phyloP scores from a whole-genome alignment of 2,113 vertebrate genomes.

The Theristicus caerulescens region DNA sequence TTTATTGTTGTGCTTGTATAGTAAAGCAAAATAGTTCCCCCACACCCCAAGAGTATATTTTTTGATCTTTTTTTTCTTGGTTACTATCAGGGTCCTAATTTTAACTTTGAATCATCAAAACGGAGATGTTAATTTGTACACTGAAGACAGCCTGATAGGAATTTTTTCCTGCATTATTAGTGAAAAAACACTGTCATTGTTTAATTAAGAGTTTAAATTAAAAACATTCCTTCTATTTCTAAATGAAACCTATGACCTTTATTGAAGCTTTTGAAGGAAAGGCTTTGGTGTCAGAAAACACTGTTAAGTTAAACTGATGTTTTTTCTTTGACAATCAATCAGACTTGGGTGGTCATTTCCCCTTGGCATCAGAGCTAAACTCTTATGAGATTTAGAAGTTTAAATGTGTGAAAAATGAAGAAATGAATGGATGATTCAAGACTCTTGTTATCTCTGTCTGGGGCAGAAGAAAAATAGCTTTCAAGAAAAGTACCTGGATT shows the following conservation, averaged over 20 bases:
- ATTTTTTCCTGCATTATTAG: neutral
- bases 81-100: neutral
- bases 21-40: neutral
- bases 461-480: constrained; percentile 31
- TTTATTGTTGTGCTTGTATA: neutral
- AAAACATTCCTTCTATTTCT: neutral
- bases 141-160: neutral
- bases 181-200: neutral
- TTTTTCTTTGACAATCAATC: neutral
- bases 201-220: neutral
- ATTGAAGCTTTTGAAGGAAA: neutral
- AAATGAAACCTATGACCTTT: neutral
- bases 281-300: neutral
- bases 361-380: neutral
- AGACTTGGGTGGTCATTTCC: neutral
- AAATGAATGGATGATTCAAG: constrained; percentile 31
- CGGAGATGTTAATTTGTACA: neutral
- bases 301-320: neutral
- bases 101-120: neutral
- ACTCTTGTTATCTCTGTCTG: neutral
- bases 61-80: neutral
- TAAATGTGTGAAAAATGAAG: constrained; percentile 54
- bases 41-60: neutral
- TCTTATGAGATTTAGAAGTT: constrained; percentile 5
- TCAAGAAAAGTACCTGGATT: constrained; percentile 7